These are phyloP conservation scores for Desoria tigrina DNA, from an alignment of 2,888 invertebrate genomes.

Conservation along the genomic window DNA sequence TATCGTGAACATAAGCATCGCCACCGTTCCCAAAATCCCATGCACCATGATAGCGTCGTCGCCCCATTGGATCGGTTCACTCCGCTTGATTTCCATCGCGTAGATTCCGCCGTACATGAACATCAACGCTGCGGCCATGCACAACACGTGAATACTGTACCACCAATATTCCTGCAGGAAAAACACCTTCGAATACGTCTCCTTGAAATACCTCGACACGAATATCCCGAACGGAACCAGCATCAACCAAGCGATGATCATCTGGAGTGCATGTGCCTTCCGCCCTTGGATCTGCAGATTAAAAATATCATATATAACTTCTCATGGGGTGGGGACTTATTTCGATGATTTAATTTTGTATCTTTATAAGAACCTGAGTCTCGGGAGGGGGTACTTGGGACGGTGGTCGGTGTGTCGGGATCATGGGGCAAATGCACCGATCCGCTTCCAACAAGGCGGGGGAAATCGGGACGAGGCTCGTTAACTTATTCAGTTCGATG, in stretches of 20 bases:
- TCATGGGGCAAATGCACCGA: slow-evolving; percentile 27
- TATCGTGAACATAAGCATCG: slow-evolving; percentile 25
- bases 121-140: slow-evolving; percentile 32
- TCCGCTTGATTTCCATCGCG: slow-evolving; percentile 33
- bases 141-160: slow-evolving; percentile 37
- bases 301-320: neutral
- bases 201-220: slow-evolving; percentile 39
- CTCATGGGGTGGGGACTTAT: too few species aligned
- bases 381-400: slow-evolving; percentile 22
- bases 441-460: slow-evolving; percentile 3
- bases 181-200: slow-evolving; percentile 39
- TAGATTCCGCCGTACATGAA: slow-evolving; percentile 41
- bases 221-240: slow-evolving; percentile 36
- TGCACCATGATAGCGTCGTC: slow-evolving; percentile 21
- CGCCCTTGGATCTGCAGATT: slow-evolving; percentile 33
- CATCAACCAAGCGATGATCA: slow-evolving; percentile 37
- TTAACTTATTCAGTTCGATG: too few species aligned
- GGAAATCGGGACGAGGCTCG: too few species aligned
- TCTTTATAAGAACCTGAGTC: slow-evolving; percentile 16
- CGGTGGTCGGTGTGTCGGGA: slow-evolving; percentile 23
- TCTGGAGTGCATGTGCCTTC: slow-evolving; percentile 34
- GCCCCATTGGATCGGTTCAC: slow-evolving; percentile 19
- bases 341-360: neutral
- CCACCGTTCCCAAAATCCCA: slow-evolving; percentile 18
- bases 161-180: slow-evolving; percentile 45